Base-by-base conservation (phyloP, 1,140 invertebrate species). In the Arion vulgaris region DNA sequence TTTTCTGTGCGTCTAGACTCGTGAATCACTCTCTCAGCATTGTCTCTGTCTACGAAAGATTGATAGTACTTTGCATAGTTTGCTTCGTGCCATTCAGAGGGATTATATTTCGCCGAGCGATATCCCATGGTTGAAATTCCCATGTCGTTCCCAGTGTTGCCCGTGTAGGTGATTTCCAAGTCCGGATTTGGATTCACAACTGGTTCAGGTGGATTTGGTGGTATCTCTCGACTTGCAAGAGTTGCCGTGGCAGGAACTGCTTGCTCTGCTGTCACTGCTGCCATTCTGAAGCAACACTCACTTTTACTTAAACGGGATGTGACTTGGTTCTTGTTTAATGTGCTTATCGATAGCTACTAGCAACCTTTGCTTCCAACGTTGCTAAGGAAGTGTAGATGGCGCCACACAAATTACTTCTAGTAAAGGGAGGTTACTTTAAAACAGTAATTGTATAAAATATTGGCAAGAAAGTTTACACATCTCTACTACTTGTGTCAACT, bases 21-120 rank as follows among this genome's bases (percentile, higher is more conserved):
- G 74, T 92, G 89, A 57, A 92, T 85, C 23, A 91, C 88, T 78
- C 88, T 88, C 80, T 93, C 92, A 0, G 91, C 91, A 80, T 88
- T 89, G 81, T 93, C 90, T 39, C 92, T 81, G 76, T 92, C 92
- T 13, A 89, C 88, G 85, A 92, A 92, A 26, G 92, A 91, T 81
- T 92, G 91, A 80, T 92, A 92, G 85, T 92, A 93, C 83, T 92
- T 92, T n/a, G 89, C 81, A 85, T 93, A 93, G 85, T 92, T 93
- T 62, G 83, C 89, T 79, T 92, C 91, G 81, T 92, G 87, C 92
- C 92, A 93, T 86, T 93, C 92, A 38, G 89, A 83, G n/a, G 91
- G 91, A 77, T 91, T 92, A 84, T 91, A 92, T 84, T 92, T 92
- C 26, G 88, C 87, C 19, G 90, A 84, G 17, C 92, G 83, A 81